phyloP scores from a whole-genome alignment of 1,140 invertebrate genomes.

The Pectinophora gossypiella region DNA sequence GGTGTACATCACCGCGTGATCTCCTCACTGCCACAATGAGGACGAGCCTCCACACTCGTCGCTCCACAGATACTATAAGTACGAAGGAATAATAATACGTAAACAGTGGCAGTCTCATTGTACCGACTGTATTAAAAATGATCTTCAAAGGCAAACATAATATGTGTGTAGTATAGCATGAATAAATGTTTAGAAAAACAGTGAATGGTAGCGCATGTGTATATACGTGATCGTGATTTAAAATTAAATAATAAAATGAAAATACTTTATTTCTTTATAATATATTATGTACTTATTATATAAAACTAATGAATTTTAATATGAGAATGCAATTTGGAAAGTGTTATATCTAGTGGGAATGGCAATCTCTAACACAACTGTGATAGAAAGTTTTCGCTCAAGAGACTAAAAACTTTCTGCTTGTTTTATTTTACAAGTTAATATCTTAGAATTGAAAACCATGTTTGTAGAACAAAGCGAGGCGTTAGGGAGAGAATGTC shows the following conservation, averaged over 20 bases:
- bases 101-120: neutral
- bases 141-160: neutral
- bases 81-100: neutral
- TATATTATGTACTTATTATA: too few relatives aligned
- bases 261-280: neutral
- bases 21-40: neutral
- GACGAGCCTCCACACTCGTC: neutral
- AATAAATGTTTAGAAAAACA: neutral
- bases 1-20: neutral
- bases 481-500: neutral
- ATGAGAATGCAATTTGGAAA: neutral
- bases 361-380: neutral
- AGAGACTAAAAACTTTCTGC: neutral
- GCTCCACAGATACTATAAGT: neutral
- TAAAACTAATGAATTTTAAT: neutral
- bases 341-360: neutral
- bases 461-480: neutral
- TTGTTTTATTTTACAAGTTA: neutral
- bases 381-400: conserved; percentile 1
- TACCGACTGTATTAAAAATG: neutral
- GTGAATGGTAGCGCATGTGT: neutral
- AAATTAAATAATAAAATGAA: neutral
- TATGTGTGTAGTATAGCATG: neutral
- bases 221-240: neutral
- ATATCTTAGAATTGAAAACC: neutral